Conservation (phyloP, 2,888 invertebrate species). For the Tinea trinotella region DNA sequence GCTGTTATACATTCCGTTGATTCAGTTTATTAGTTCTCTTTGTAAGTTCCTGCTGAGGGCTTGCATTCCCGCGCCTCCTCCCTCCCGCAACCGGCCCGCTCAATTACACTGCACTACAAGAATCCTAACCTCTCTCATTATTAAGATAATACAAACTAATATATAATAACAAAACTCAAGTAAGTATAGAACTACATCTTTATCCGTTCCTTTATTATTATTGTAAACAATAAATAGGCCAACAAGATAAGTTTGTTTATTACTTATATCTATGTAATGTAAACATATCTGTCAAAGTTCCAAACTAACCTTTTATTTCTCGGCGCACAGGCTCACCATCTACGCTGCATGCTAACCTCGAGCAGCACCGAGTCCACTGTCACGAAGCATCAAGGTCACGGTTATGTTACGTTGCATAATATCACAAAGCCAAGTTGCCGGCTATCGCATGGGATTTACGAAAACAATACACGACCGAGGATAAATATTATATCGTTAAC, state of each 20-base stretch:
- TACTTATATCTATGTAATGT: constrained; percentile 25
- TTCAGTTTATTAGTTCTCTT: constrained; percentile 45
- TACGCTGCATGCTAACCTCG: constrained; percentile 71
- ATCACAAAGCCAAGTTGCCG: constrained; percentile 54
- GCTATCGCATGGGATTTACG: constrained; percentile 45
- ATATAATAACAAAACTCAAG: not conserved
- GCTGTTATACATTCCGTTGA: constrained; percentile 41
- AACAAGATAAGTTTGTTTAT: not conserved
- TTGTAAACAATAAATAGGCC: not conserved
- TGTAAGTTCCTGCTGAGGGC: constrained; percentile 52
- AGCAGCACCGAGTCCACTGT: constrained; percentile 53
- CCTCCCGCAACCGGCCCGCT: constrained; percentile 24
- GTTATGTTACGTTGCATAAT: constrained; percentile 65
- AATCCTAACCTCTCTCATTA: constrained; percentile 12
- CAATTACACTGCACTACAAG: not conserved
- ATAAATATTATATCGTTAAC: constrained; percentile 54
- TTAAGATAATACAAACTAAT: not conserved
- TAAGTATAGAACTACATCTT: not conserved
- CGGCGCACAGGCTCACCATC: constrained; percentile 67
- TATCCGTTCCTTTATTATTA: not conserved
- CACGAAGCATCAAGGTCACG: constrained; percentile 66
- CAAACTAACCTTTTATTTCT: constrained; percentile 65
- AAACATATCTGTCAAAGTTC: constrained; percentile 38
- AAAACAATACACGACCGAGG: constrained; percentile 59
- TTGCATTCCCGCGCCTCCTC: constrained; percentile 50